Conservation (phyloP, 2,113 vertebrate genomes). For the Mustela nigripes region DNA sequence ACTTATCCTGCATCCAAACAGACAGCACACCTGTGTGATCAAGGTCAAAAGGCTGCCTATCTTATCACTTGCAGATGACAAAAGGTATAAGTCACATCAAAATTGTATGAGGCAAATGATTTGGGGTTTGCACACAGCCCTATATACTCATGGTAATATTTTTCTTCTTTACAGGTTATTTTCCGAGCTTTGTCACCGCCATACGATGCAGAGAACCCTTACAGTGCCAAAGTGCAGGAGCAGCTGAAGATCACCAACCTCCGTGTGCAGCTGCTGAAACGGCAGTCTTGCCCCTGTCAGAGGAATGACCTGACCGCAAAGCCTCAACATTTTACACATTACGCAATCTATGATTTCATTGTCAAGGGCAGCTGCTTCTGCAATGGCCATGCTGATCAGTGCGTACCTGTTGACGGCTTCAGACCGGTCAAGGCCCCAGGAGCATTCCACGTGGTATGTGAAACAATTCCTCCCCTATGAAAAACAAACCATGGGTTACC, state of each 20-base stretch:
- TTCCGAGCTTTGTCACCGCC: slow-evolving; percentile 94
- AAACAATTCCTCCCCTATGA: background rate
- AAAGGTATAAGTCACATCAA: slow-evolving; percentile 42
- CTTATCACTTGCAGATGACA: slow-evolving; percentile 21
- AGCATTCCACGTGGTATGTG: slow-evolving; percentile 92
- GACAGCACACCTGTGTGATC: background rate
- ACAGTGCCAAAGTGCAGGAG: slow-evolving; percentile 91
- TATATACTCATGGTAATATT: background rate
- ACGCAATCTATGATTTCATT: slow-evolving; percentile 96
- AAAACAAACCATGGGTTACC: background rate
- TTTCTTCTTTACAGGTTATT: slow-evolving; percentile 92
- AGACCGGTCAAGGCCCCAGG: slow-evolving; percentile 87
- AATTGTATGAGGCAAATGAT: background rate
- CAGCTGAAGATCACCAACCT: slow-evolving; percentile 96
- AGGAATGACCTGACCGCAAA: slow-evolving; percentile 70
- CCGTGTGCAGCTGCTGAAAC: slow-evolving; percentile 91
- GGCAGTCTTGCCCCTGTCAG: slow-evolving; percentile 94
- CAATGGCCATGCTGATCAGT: slow-evolving; percentile 96
- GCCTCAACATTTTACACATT: slow-evolving; percentile 88
- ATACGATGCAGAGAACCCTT: slow-evolving; percentile 91
- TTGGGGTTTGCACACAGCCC: background rate
- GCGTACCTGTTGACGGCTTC: slow-evolving; percentile 90
- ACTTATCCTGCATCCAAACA: background rate
- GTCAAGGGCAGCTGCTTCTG: slow-evolving; percentile 98
- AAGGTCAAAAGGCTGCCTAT: background rate